phyloP scores from a whole-genome alignment of 2,113 vertebrate genomes.

The Lophotis ruficrista region DNA sequence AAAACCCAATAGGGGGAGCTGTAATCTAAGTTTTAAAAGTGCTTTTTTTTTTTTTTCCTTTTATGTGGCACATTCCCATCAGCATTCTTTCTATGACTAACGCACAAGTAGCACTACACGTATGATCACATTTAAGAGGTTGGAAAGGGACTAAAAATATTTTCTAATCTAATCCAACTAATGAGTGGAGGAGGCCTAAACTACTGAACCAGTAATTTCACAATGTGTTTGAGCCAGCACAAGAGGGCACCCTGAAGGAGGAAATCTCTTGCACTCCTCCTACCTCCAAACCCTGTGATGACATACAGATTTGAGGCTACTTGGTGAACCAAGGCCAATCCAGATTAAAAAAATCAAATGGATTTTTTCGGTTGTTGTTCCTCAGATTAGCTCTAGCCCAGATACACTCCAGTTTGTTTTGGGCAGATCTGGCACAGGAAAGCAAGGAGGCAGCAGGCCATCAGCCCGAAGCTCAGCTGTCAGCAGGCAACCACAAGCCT shows the following conservation, averaged over 20 bases:
- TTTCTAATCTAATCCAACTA: not conserved
- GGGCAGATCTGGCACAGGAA: not conserved
- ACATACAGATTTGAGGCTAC: not conserved
- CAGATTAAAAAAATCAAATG: not conserved
- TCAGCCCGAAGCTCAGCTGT: not conserved
- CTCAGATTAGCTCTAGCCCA: not conserved
- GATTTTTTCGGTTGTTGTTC: not conserved
- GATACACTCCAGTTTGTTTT: not conserved
- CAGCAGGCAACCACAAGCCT: not conserved
- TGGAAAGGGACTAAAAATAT: not conserved
- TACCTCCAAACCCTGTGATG: not conserved
- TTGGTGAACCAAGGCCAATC: not conserved
- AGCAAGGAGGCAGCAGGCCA: not conserved
- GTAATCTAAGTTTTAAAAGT: constrained; percentile 6
- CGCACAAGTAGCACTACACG: not conserved
- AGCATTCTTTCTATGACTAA: not conserved
- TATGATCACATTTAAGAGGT: not conserved
- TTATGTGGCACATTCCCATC: not conserved
- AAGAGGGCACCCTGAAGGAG: not conserved
- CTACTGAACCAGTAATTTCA: not conserved
- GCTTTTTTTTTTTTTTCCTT: too few relatives aligned
- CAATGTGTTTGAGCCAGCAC: not conserved
- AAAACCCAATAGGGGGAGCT: constrained; percentile 50
- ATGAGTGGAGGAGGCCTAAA: not conserved
- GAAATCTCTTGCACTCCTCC: not conserved